phyloP scores from a whole-genome alignment of 2,113 vertebrate species.

The Panthera uncia region DNA sequence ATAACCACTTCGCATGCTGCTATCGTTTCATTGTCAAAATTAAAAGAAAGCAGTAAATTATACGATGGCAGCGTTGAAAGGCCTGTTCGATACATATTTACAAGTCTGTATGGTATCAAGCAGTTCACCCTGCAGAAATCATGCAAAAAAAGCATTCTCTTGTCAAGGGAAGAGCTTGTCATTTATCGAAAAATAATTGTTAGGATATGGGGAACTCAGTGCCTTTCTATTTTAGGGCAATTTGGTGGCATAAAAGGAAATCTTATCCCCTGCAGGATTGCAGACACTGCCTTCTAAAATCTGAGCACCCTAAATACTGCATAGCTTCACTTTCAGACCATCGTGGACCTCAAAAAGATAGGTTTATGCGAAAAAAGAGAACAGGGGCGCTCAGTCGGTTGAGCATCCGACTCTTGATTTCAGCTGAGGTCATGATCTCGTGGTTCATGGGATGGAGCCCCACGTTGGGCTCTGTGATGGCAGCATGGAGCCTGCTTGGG shows the following conservation, averaged over 20 bases:
- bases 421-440: too few species aligned
- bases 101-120: neutral
- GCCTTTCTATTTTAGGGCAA: neutral
- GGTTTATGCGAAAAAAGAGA: neutral
- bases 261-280: neutral
- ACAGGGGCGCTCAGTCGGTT: too few species aligned
- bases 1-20: slow-evolving; percentile 32
- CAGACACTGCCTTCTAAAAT: slow-evolving; percentile 33
- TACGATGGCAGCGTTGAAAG: neutral
- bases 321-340: neutral
- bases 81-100: neutral
- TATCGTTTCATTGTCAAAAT: slow-evolving; percentile 56
- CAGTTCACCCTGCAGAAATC: slow-evolving; percentile 30
- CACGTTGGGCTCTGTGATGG: too few species aligned
- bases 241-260: slow-evolving; percentile 55
- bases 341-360: neutral
- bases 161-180: neutral
- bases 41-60: slow-evolving; percentile 73
- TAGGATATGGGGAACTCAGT: neutral
- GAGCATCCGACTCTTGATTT: too few species aligned
- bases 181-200: slow-evolving; percentile 55
- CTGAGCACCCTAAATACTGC: neutral
- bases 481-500: too few species aligned
- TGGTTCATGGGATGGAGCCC: too few species aligned
- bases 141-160: slow-evolving; percentile 23